These are phyloP conservation scores for Coreius guichenoti DNA, from an alignment of 2,797 vertebrate genomes.

Conservation along the genomic window DNA sequence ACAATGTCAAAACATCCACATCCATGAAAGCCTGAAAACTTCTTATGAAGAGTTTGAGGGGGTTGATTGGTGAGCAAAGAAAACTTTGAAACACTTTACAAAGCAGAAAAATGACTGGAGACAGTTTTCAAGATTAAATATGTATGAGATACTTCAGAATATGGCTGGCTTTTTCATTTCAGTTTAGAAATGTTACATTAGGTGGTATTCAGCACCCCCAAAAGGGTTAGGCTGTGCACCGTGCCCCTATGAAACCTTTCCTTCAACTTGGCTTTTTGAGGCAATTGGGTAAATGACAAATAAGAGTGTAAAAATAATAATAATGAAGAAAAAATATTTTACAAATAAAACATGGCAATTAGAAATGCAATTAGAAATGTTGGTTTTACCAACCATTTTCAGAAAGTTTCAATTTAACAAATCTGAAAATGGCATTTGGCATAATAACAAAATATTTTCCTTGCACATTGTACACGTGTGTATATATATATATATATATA, in stretches of 20 bases:
- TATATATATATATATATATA: no score
- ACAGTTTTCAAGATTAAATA: slow-evolving; percentile 73
- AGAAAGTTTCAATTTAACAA: not conserved
- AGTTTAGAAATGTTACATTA: slow-evolving; percentile 60
- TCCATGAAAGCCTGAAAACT: slow-evolving; percentile 57
- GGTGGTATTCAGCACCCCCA: slow-evolving; percentile 63
- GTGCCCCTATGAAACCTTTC: slow-evolving; percentile 48
- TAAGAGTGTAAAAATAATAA: not conserved
- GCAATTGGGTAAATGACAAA: slow-evolving; percentile 10
- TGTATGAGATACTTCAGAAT: slow-evolving; percentile 70
- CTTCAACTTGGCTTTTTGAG: slow-evolving; percentile 50
- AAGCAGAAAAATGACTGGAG: slow-evolving; percentile 65
- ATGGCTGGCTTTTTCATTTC: slow-evolving; percentile 64
- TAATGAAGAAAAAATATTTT: not conserved
- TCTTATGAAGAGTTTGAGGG: slow-evolving; percentile 49
- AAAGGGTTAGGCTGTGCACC: slow-evolving; percentile 46
- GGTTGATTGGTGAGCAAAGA: slow-evolving; percentile 17
- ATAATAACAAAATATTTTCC: not conserved
- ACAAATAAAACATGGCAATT: not conserved
- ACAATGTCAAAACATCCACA: slow-evolving; percentile 57
- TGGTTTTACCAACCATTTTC: not conserved
- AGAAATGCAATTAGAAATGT: not conserved
- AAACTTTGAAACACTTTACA: slow-evolving; percentile 27
- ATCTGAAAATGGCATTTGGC: not conserved
- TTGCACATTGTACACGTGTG: no score